Conservation (phyloP, 1,140 invertebrate species). For the Drosophila busckii region DNA sequence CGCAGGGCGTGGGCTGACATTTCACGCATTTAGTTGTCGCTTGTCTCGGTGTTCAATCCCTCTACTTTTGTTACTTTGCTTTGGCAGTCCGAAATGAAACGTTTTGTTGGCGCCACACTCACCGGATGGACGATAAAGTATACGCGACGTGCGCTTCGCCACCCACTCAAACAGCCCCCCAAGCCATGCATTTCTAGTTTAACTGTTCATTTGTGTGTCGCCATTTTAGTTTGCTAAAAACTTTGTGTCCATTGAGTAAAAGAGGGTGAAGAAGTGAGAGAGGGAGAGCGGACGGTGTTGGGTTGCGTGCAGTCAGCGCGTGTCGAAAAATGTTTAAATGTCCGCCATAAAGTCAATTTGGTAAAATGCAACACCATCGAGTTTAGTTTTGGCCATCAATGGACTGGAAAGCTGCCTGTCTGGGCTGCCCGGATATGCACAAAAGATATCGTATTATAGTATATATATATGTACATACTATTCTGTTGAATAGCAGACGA, state of each 20-base stretch:
- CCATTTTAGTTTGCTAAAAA: constrained; percentile 44
- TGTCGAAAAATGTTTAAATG: background rate
- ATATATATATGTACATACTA: constrained; percentile 24
- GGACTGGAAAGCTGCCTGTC: constrained; percentile 50
- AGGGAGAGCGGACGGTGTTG: constrained; percentile 15
- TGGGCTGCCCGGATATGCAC: constrained; percentile 22
- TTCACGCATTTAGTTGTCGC: constrained; percentile 43
- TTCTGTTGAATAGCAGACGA: constrained; percentile 20
- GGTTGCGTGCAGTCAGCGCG: background rate
- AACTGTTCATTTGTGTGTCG: constrained; percentile 42
- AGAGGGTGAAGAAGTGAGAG: constrained; percentile 5
- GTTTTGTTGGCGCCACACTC: constrained; percentile 25
- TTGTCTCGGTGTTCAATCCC: constrained; percentile 3
- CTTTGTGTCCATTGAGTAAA: constrained; percentile 32
- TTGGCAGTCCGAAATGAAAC: constrained; percentile 45
- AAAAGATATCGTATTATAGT: constrained; percentile 38
- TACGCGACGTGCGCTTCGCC: constrained; percentile 36
- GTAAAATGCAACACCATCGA: too few relatives aligned
- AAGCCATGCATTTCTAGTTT: background rate
- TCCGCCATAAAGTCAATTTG: constrained; percentile 47
- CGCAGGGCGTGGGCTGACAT: too few relatives aligned
- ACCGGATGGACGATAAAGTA: constrained; percentile 39
- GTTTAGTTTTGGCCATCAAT: constrained; percentile 51
- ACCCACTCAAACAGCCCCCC: background rate
- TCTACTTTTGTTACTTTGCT: constrained; percentile 33